Base-by-base conservation (phyloP, 1,140 invertebrate genomes). In the Cotesia chilonis region DNA sequence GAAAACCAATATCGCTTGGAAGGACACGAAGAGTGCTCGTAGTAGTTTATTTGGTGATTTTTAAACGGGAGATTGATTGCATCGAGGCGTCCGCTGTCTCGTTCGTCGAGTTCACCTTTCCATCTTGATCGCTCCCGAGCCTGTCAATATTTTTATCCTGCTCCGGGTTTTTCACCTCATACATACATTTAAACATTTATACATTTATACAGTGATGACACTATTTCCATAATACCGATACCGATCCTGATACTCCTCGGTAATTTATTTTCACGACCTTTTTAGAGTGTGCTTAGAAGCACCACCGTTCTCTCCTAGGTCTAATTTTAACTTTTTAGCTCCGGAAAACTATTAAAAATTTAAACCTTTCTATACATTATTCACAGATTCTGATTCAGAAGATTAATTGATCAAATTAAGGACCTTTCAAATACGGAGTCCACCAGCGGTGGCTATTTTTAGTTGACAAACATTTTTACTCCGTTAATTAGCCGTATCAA, bases 31-130 rank as follows among this genome's bases (percentile, higher is more conserved):
- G 57, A 37, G 59, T 17, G 17, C 28, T 64, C 69, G 64, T 71
- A 68, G 61, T 75, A 73, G 75, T 78, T 79, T 80, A 79, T 78
- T 80, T 80, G 75, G 73, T 69, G 75, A 75, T 81, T 81, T 81
- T 77, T 76, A 80, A 77, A 68, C 57, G 67, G 59, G 74, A 76
- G 76, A 80, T 81, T 77, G 73, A 81, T 81, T 72, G 77, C 76
- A 71, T 76, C 73, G 74, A 71, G 70, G 67, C 68, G 72, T 28
- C 64, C 64, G 65, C 72, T 76, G 73, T 70, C 74, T 71, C 70
- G 55, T 77, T 71, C 73, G 71, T 67, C 69, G 74, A 78, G 72
- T 81, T 74, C 71, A 59, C 77, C 72, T 76, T 77, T 77, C 72
- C 74, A 82, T 79, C 76, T 80, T 79, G 77, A 78, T 77, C 71